Percentiles rank a stretch among this genome's conserved stretches.
These are phyloP conservation scores for Phenganax marumi DNA, from an alignment of 92 coral and sea anemone species.

Conservation along the genomic window DNA sequence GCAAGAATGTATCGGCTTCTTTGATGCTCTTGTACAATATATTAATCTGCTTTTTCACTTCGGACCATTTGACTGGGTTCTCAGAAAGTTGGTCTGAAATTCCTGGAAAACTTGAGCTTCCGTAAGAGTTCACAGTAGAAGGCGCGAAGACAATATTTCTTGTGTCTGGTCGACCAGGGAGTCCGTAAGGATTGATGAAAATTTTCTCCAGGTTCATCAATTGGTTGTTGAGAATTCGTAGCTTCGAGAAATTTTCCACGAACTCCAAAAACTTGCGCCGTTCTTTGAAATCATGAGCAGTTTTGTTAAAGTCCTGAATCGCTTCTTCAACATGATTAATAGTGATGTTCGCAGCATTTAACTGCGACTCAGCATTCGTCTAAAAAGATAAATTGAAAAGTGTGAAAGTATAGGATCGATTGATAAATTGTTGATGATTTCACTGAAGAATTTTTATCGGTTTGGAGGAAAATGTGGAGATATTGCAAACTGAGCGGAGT, in stretches of 20 bases:
- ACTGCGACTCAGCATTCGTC: not conserved
- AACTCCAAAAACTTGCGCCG: constrained; percentile 3
- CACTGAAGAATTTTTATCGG: too few species aligned
- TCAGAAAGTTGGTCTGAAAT: constrained; percentile 62
- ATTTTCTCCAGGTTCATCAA: constrained; percentile 69
- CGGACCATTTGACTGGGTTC: constrained; percentile 59
- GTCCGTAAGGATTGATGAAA: constrained; percentile 68
- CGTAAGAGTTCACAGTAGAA: constrained; percentile 57
- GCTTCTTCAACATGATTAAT: constrained; percentile 52
- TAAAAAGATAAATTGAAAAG: too few species aligned
- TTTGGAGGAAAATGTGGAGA: too few species aligned
- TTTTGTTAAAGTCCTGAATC: constrained; percentile 52
- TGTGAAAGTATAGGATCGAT: too few species aligned
- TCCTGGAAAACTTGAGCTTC: constrained; percentile 73
- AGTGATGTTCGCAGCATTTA: constrained; percentile 29
- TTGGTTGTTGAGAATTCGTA: constrained; percentile 67
- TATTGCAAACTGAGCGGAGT: too few species aligned
- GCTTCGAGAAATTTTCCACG: constrained; percentile 34
- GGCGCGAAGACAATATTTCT: constrained; percentile 76
- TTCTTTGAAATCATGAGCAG: constrained; percentile 55
- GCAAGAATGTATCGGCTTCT: constrained; percentile 27
- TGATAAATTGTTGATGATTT: too few species aligned
- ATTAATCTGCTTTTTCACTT: constrained; percentile 63
- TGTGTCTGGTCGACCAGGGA: constrained; percentile 61
- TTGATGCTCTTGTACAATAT: constrained; percentile 32